Conservation (phyloP, 2,113 vertebrate genomes). For the Passer montanus region DNA sequence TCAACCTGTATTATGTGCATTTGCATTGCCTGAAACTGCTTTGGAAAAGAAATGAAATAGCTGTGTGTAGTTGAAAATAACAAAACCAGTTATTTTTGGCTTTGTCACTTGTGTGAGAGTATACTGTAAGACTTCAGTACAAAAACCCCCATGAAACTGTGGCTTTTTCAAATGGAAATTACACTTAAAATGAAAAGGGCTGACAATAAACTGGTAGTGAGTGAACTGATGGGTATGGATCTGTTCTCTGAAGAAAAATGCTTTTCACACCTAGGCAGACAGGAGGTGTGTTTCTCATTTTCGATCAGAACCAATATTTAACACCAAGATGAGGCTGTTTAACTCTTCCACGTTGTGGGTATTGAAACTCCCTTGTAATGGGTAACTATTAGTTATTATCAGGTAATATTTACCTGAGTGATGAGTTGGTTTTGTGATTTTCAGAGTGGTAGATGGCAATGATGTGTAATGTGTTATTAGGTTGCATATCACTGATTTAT, state of each 20-base stretch:
- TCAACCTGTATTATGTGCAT: not conserved
- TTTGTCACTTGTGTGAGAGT: not conserved
- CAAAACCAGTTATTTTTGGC: not conserved
- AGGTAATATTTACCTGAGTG: not conserved
- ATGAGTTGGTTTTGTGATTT: not conserved
- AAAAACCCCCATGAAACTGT: rapidly evolving
- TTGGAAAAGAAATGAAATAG: not conserved
- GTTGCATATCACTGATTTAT: not conserved
- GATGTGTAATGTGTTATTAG: not conserved
- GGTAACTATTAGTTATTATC: not conserved
- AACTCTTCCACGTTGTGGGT: not conserved
- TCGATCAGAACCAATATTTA: not conserved
- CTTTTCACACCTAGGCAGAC: not conserved
- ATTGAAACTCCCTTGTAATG: not conserved
- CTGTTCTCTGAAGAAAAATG: not conserved
- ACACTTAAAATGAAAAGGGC: not conserved
- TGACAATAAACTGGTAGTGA: not conserved
- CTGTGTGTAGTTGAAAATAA: not conserved
- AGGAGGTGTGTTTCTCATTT: not conserved
- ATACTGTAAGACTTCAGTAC: not conserved
- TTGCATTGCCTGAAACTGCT: not conserved
- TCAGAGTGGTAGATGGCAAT: not conserved
- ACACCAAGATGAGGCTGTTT: not conserved
- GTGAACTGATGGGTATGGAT: not conserved
- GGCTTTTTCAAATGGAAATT: not conserved